A percentile compares a stretch with the other conserved stretches of the same genome.
Evolutionary conservation across 2,113 vertebrate genomes (phyloP).

Genomic region (Plecturocebus donacophilus): DNA sequence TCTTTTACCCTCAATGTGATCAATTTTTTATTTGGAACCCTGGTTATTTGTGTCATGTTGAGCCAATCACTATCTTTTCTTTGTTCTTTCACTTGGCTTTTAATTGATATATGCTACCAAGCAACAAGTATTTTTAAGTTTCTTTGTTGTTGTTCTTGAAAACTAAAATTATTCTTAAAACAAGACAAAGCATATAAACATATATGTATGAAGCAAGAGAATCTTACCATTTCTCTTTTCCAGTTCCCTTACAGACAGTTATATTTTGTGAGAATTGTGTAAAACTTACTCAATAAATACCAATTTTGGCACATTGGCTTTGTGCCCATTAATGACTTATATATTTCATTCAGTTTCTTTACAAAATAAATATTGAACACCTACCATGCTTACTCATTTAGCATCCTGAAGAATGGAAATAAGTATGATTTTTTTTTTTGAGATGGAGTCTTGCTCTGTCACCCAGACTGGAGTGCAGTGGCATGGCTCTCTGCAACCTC

Average conservation of each 20-base stretch:
- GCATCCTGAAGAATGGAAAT: not conserved
- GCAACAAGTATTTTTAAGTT: not conserved
- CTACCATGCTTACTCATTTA: not conserved
- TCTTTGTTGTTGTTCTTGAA: not conserved
- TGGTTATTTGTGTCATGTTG: not conserved
- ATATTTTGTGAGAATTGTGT: not conserved
- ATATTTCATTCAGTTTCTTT: not conserved
- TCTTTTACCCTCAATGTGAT: not conserved
- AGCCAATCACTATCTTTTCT: not conserved
- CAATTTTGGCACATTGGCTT: not conserved
- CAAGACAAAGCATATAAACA: not conserved
- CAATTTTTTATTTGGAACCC: not conserved
- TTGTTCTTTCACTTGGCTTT: not conserved
- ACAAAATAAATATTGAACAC: not conserved
- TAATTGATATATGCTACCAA: not conserved
- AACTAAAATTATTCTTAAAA: conserved; percentile 6
- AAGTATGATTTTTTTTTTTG: not conserved
- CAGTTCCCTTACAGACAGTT: not conserved
- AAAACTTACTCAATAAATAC: not conserved
- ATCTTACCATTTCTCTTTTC: not conserved
- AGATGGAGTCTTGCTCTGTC: too few relatives aligned
- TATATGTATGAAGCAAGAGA: not conserved
- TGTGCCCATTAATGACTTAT: not conserved
- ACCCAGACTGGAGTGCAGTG: too few relatives aligned
- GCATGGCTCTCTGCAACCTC: too few relatives aligned